Percentiles rank a stretch among this genome's conserved stretches.
Evolutionary conservation across 2,888 invertebrate genomes (phyloP).

Genomic region (Taenaris catops): DNA sequence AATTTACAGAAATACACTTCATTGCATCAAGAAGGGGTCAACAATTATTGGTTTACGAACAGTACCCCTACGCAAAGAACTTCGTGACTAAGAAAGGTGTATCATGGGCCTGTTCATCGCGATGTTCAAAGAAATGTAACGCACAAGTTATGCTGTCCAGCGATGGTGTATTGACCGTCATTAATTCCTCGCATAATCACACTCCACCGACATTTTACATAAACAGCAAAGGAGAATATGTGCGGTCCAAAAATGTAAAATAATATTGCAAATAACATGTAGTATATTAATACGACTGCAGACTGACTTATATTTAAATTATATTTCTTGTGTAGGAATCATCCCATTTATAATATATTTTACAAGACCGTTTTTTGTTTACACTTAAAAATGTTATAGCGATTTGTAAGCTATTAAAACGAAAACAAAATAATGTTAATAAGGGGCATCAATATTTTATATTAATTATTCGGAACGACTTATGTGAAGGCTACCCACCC

Average conservation of each 20-base stretch:
- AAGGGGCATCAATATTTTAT: no score
- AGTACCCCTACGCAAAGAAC: conserved; percentile 53
- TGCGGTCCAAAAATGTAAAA: conserved; percentile 27
- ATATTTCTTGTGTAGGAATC: no score
- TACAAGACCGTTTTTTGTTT: no score
- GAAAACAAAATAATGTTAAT: no score
- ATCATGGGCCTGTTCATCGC: conserved; percentile 58
- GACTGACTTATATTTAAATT: no score
- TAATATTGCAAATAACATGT: neutral
- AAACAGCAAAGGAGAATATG: conserved; percentile 45
- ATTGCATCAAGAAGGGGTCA: conserved; percentile 57
- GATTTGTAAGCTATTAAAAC: no score
- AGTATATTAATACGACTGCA: no score
- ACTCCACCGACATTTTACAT: conserved; percentile 54
- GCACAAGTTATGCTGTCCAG: conserved; percentile 48
- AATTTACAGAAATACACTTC: conserved; percentile 60
- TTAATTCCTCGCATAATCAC: conserved; percentile 46
- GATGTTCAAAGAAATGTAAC: conserved; percentile 53
- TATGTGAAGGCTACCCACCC: no score
- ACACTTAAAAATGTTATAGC: no score
- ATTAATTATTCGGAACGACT: no score
- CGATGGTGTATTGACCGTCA: conserved; percentile 37
- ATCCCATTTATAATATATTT: no score
- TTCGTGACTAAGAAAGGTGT: conserved; percentile 40
- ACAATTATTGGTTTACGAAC: conserved; percentile 48